Evolutionary conservation across 2,888 invertebrate genomes (phyloP), one percentile per base, ranked within the genome.

Genomic region (Allolobophora icterica): DNA sequence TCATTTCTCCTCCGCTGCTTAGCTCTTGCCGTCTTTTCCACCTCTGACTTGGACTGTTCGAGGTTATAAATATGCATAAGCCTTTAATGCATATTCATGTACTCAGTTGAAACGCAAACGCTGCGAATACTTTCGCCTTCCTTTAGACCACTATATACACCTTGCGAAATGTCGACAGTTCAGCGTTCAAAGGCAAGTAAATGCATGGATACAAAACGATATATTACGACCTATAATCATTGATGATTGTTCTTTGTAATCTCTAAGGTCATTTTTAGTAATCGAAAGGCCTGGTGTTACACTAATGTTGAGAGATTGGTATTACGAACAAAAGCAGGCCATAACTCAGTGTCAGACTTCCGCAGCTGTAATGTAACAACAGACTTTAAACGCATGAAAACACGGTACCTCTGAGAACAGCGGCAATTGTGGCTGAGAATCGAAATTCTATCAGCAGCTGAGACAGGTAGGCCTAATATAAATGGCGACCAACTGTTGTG

Each of bases 121-220:
- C 52, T 52, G 52, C 52, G 15, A 52, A 52, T 52, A 6, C 52
- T 24, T 21, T 52, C 52, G 52, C 52, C 52, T 52, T 52, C 71
- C 30, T 71, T n/a, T 71, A 71, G 30, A n/a, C 8, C 71, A 71
- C 5, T n/a, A n/a, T n/a, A 71, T n/a, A n/a, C 30, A n/a, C 71
- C 0, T n/a, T n/a, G 30, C n/a, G 71, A 52, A 71, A n/a, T 71
- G 71, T 71, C 71, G 30, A 6, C 71, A 71, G 71, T 71, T 71
- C 71, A 71, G n/a, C 71, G 71, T 71, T 71, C n/a, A 71, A 71
- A 71, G 71, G 71, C 71, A 71, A 71, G 71, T 71, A 71, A 71
- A 71, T 30, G 1, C 11, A 71, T 8, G 24, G 8, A 42, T 42
- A 42, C 42, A 42, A 42, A 42, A 42, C 42, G 5, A 13, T 42